A percentile compares a stretch with the other conserved stretches of the same genome.
phyloP scores from a whole-genome alignment of 2,797 vertebrate genomes.

The Ispidina picta region DNA sequence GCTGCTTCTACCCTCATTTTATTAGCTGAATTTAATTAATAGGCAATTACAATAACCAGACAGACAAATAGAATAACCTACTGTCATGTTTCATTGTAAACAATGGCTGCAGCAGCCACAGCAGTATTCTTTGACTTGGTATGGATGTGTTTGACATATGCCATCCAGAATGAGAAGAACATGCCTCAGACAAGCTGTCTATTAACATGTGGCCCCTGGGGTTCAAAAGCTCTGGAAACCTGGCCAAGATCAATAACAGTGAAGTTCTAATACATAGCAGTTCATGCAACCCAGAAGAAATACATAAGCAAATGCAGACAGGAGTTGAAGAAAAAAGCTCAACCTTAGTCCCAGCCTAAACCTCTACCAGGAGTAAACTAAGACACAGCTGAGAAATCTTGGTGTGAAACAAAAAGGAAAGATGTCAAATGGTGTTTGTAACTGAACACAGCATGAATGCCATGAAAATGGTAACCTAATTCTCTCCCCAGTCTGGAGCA shows the following conservation, averaged over 20 bases:
- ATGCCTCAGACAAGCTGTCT: neutral
- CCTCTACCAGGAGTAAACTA: neutral
- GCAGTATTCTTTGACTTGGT: neutral
- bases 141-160: neutral
- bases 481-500: neutral
- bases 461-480: neutral
- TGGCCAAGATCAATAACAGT: neutral
- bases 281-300: constrained; percentile 23
- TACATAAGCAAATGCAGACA: neutral
- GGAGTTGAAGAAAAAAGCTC: neutral
- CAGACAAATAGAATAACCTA: neutral
- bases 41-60: constrained; percentile 13
- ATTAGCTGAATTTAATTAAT: constrained; percentile 21
- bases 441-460: neutral
- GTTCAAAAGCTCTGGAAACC: constrained; percentile 7
- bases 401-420: neutral
- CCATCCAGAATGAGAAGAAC: neutral
- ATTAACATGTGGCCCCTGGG: neutral
- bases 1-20: neutral
- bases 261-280: neutral
- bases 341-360: neutral
- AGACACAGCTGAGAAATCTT: neutral
- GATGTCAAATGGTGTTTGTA: constrained; percentile 11
- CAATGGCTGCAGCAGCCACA: neutral
- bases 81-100: constrained; percentile 9